Conservation (phyloP, 1,140 invertebrate species). For the Gerris buenoi region DNA sequence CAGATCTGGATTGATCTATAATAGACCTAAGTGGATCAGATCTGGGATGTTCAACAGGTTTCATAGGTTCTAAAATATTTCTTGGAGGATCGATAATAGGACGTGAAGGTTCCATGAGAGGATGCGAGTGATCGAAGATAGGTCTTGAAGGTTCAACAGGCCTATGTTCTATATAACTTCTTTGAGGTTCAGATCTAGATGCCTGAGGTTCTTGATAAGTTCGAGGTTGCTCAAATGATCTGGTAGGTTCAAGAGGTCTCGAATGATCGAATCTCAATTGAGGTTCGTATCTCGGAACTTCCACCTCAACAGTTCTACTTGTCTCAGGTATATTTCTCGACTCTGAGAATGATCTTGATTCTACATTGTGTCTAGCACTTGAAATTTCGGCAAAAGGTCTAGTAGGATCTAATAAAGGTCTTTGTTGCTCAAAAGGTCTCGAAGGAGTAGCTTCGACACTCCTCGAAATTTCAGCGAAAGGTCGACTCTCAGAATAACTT, state of each 20-base stretch:
- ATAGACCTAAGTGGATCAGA: neutral
- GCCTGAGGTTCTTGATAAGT: neutral
- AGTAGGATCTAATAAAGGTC: neutral
- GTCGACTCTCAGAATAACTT: neutral
- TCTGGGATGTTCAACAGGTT: neutral
- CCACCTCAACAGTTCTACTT: neutral
- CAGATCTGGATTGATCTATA: neutral
- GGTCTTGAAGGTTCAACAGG: too few species aligned
- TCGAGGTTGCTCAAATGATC: neutral
- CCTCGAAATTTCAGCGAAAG: neutral
- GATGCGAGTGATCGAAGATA: neutral
- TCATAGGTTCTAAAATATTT: neutral
- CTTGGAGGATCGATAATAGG: neutral
- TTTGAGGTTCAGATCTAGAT: neutral
- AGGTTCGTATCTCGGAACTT: neutral
- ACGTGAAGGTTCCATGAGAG: neutral
- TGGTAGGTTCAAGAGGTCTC: neutral
- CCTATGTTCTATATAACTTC: neutral
- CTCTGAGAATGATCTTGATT: neutral
- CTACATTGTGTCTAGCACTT: neutral
- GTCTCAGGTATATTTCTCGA: neutral
- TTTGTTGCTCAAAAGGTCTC: neutral
- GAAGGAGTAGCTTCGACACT: neutral
- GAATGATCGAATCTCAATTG: neutral
- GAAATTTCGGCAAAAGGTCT: neutral